Conservation (phyloP, 2,888 invertebrate species). For the Deladenus siricidicola region DNA sequence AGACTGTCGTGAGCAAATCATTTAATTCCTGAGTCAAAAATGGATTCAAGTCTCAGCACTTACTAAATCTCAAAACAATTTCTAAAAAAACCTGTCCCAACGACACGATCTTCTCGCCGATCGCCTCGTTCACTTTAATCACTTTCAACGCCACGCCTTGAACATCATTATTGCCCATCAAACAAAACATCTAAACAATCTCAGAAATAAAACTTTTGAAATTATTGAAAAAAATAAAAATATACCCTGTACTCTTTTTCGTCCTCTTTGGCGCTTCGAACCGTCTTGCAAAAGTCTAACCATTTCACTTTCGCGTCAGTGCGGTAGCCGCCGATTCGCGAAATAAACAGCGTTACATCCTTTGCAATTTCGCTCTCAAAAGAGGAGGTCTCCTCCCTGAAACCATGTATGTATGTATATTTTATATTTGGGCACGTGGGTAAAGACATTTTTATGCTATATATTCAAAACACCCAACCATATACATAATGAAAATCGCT, state of each 20-base stretch:
- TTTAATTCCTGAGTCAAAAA: too few species aligned
- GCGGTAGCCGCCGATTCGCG: slow-evolving; percentile 60
- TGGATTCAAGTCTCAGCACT: too few species aligned
- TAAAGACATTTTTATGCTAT: too few species aligned
- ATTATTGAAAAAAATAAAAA: background rate
- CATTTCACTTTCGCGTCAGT: slow-evolving; percentile 42
- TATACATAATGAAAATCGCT: too few species aligned
- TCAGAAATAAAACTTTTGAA: slow-evolving; percentile 15
- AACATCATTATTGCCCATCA: slow-evolving; percentile 39
- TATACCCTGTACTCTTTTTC: slow-evolving; percentile 19
- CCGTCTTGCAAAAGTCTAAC: slow-evolving; percentile 37
- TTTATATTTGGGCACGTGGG: too few species aligned
- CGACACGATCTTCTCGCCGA: slow-evolving; percentile 14
- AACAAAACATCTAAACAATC: slow-evolving; percentile 34
- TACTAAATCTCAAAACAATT: too few species aligned
- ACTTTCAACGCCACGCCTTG: slow-evolving; percentile 34
- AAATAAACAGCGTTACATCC: slow-evolving; percentile 46
- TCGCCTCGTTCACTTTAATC: slow-evolving; percentile 23
- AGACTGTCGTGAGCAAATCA: too few species aligned
- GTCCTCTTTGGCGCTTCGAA: slow-evolving; percentile 14
- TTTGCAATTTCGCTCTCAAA: slow-evolving; percentile 27
- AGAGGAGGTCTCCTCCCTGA: background rate
- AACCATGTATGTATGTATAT: background rate
- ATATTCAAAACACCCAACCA: too few species aligned
- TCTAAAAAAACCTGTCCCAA: slow-evolving; percentile 43